Conservation (phyloP, 2,113 vertebrate species). For the Beaufortia kweichowensis region DNA sequence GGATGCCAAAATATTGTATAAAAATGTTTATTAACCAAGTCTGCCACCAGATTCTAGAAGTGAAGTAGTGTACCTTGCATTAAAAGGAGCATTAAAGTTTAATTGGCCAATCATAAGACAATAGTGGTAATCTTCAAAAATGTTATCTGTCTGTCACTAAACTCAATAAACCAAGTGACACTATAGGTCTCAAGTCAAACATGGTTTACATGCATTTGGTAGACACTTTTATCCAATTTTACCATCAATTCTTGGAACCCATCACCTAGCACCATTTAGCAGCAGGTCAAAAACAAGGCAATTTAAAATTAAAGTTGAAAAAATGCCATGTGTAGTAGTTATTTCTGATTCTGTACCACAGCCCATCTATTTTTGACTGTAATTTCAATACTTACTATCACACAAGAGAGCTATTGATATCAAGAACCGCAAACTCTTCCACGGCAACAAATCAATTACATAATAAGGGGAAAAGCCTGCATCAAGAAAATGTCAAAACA, state of each 20-base stretch:
- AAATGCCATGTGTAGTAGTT: background rate
- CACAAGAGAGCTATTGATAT: background rate
- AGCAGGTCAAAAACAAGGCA: background rate
- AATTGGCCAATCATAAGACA: background rate
- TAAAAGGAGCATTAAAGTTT: background rate
- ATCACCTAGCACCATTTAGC: no score
- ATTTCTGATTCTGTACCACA: background rate
- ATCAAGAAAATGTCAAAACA: constrained; percentile 14
- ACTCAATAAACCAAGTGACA: background rate
- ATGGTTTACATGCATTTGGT: no score
- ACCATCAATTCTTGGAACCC: no score
- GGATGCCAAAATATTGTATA: no score
- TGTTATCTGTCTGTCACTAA: background rate
- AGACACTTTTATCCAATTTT: no score
- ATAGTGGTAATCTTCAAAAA: background rate
- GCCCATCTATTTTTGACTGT: background rate
- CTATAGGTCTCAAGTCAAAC: background rate
- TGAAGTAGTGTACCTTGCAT: background rate
- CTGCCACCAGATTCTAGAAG: no score
- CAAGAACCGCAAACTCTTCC: background rate
- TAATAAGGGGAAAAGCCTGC: background rate
- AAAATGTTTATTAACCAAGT: no score
- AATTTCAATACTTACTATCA: background rate
- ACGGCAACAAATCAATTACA: background rate
- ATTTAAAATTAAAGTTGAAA: constrained; percentile 11